phyloP scores from a whole-genome alignment of 2,888 invertebrate genomes.

The Neoitamus cyanurus region DNA sequence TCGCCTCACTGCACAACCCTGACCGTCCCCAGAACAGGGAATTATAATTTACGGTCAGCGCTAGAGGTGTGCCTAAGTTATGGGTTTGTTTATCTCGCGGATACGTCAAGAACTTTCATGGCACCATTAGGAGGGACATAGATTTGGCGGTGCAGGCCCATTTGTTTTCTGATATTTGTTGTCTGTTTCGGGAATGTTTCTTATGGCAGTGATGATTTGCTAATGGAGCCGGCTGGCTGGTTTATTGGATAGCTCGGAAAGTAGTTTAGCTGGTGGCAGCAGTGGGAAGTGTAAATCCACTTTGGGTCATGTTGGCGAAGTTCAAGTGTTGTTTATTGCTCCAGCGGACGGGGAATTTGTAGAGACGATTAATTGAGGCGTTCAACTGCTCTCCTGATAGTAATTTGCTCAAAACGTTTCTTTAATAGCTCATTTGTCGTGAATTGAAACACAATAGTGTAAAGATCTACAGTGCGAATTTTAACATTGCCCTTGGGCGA shows the following conservation, averaged over 20 bases:
- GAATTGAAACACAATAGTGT: too few relatives aligned
- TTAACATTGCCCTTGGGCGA: too few relatives aligned
- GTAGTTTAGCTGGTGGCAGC: neutral
- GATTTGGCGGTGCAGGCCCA: constrained; percentile 21
- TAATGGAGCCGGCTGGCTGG: neutral
- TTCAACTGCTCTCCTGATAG: too few relatives aligned
- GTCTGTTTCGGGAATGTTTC: constrained; percentile 13
- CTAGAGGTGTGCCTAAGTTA: constrained; percentile 40
- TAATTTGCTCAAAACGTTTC: too few relatives aligned
- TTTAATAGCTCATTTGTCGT: too few relatives aligned
- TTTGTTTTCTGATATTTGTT: constrained; percentile 26
- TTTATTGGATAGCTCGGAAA: neutral
- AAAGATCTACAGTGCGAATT: too few relatives aligned
- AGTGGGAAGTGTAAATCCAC: neutral
- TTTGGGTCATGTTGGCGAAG: neutral
- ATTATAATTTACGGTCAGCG: constrained; percentile 39
- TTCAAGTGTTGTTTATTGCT: neutral
- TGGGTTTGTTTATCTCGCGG: constrained; percentile 43
- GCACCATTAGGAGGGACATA: constrained; percentile 33
- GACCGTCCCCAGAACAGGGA: neutral
- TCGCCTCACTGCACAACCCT: neutral
- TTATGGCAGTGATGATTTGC: constrained; percentile 30
- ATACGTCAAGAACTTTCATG: constrained; percentile 17
- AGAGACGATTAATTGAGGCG: neutral
- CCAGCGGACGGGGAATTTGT: neutral